Conservation (phyloP, 1,140 invertebrate species). For the Hylyphantes graminicola region DNA sequence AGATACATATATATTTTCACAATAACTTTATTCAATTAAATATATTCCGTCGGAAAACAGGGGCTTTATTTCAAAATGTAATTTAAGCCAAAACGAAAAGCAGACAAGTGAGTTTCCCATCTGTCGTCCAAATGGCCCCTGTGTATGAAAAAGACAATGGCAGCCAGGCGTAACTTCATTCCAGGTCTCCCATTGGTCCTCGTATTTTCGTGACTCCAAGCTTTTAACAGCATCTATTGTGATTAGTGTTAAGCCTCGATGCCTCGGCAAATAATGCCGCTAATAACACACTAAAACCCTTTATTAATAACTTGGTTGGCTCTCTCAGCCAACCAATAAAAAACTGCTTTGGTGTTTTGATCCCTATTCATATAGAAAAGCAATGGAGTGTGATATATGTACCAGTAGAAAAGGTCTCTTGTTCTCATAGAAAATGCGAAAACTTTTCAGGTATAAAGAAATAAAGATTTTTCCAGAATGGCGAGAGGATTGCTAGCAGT, state of each 20-base stretch:
- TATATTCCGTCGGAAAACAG: no score
- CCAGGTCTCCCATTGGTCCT: constrained; percentile 28
- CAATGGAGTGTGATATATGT: background rate
- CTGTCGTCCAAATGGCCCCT: background rate
- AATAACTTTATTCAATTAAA: no score
- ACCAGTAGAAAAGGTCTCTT: background rate
- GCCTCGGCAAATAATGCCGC: constrained; percentile 53
- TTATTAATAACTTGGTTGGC: constrained; percentile 59
- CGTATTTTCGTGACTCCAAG: constrained; percentile 37
- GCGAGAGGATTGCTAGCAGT: no score
- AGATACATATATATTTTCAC: no score
- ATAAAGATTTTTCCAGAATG: no score
- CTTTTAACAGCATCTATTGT: constrained; percentile 49
- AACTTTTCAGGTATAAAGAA: no score
- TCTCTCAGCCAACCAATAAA: constrained; percentile 24
- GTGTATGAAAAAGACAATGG: constrained; percentile 17
- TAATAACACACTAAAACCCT: constrained; percentile 59
- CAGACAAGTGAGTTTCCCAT: no score
- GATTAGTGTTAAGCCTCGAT: constrained; percentile 51
- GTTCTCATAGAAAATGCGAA: background rate
- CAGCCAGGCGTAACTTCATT: constrained; percentile 43
- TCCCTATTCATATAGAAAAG: background rate
- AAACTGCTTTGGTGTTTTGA: background rate
- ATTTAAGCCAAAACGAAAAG: background rate
- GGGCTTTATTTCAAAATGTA: no score